Evolutionary conservation across 2,888 invertebrate species (phyloP).

Genomic region (Calephelis perditalis): DNA sequence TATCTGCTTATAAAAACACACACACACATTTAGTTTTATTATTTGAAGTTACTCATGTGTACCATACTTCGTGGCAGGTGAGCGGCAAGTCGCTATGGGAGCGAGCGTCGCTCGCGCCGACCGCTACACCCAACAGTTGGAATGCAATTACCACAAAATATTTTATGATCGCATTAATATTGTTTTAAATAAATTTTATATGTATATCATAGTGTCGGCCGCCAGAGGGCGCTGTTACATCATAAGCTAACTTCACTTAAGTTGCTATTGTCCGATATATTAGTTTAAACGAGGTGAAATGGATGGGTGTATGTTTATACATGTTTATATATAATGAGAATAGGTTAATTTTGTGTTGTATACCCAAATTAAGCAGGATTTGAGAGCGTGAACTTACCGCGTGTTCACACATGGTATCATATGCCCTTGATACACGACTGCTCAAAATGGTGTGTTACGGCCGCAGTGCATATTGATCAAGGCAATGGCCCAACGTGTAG

Average conservation of each 20-base stretch:
- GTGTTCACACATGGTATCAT: too few relatives aligned
- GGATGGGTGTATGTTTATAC: constrained; percentile 71
- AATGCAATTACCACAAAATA: constrained; percentile 66
- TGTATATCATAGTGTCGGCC: constrained; percentile 34
- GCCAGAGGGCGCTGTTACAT: constrained; percentile 30
- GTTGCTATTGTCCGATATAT: constrained; percentile 60
- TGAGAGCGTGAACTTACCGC: constrained; percentile 2
- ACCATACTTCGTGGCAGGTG: constrained; percentile 39
- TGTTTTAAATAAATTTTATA: constrained; percentile 43
- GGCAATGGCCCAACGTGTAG: too few relatives aligned
- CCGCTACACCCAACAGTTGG: constrained; percentile 48
- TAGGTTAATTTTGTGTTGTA: constrained; percentile 75
- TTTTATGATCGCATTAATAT: constrained; percentile 58
- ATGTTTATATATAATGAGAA: constrained; percentile 74
- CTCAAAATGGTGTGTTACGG: neutral
- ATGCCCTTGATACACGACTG: constrained; percentile 11
- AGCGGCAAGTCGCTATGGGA: constrained; percentile 47
- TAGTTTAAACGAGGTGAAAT: constrained; percentile 52
- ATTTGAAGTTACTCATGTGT: constrained; percentile 1
- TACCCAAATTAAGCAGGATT: constrained; percentile 42
- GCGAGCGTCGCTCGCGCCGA: constrained; percentile 42
- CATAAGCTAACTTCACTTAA: constrained; percentile 60
- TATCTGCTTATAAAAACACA: too few relatives aligned
- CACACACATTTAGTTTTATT: too few relatives aligned
- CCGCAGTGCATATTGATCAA: too few relatives aligned